Evolutionary conservation across 1,140 invertebrate species (phyloP).

Genomic region (Drosophila melanica): DNA sequence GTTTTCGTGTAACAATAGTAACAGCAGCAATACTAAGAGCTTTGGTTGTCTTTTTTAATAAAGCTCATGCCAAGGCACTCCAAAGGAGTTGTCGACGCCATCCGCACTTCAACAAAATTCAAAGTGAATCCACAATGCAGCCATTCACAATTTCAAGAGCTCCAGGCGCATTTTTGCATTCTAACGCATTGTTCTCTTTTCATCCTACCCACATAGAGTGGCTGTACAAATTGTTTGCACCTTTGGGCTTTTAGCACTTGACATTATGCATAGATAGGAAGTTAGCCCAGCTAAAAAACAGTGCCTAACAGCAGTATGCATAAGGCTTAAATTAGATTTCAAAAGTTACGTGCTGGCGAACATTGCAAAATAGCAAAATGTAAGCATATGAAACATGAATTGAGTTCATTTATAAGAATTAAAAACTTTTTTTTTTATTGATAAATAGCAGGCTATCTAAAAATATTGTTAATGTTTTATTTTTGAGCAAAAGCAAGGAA

Average conservation of each 20-base stretch:
- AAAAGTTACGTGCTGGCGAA: too few relatives aligned
- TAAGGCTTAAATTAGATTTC: not conserved
- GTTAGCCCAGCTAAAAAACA: slow-evolving; percentile 22
- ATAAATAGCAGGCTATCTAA: too few relatives aligned
- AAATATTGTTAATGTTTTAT: too few relatives aligned
- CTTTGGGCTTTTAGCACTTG: slow-evolving; percentile 41
- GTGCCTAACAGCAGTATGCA: slow-evolving; percentile 2
- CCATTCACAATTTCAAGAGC: not conserved
- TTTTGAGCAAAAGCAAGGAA: too few relatives aligned
- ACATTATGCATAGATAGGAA: slow-evolving; percentile 40
- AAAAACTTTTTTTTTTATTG: too few relatives aligned
- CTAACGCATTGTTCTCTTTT: not conserved
- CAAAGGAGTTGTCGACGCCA: slow-evolving; percentile 34
- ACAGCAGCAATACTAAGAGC: not conserved
- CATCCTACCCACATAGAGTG: not conserved
- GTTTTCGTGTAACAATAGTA: slow-evolving; percentile 16
- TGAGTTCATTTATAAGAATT: too few relatives aligned
- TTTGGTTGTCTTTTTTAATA: slow-evolving; percentile 49
- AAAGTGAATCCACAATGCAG: slow-evolving; percentile 4
- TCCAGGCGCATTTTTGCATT: not conserved
- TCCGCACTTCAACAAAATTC: slow-evolving; percentile 11
- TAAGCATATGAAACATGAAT: too few relatives aligned
- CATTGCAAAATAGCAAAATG: too few relatives aligned
- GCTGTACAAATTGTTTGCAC: slow-evolving; percentile 11
- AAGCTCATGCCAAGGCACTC: slow-evolving; percentile 58